A percentile compares a stretch with the other conserved stretches of the same genome.
These are phyloP conservation scores for Cyclura pinguis DNA, from an alignment of 2,797 vertebrate species.

Conservation along the genomic window DNA sequence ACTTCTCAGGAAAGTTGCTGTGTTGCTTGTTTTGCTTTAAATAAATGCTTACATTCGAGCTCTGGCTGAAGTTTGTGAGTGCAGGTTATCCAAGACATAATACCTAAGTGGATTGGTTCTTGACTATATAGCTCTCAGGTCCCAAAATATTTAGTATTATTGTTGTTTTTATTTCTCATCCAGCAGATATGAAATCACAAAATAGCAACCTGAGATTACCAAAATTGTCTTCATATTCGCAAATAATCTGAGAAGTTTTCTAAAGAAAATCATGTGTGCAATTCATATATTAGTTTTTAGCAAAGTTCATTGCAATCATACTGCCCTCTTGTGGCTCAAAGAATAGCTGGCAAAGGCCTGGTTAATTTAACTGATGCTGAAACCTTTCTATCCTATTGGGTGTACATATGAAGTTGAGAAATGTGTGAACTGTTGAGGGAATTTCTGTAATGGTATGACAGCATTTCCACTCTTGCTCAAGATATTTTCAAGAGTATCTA, in stretches of 20 bases:
- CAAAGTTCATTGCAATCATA: not conserved
- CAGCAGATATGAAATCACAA: not conserved
- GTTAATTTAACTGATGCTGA: no score
- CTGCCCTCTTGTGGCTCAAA: constrained; percentile 35
- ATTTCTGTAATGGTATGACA: not conserved
- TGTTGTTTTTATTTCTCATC: not conserved
- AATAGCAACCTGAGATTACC: no score
- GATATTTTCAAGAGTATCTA: not conserved
- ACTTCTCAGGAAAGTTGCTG: no score
- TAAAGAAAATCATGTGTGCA: not conserved
- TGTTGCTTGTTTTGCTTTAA: no score
- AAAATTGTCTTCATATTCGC: not conserved
- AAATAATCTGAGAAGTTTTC: not conserved
- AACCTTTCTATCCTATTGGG: no score
- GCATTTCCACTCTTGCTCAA: not conserved
- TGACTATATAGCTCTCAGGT: not conserved
- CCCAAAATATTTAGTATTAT: not conserved
- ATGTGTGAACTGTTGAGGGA: not conserved
- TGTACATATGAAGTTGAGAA: not conserved
- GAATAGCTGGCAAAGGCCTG: not conserved
- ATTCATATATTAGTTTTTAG: no score
- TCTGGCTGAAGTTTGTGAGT: no score
- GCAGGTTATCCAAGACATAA: no score
- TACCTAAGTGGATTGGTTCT: no score
- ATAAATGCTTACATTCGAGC: no score